A percentile compares a stretch with the other conserved stretches of the same genome.
Conservation (phyloP, 2,888 invertebrate species). For the Orthonychiurus folsomi region DNA sequence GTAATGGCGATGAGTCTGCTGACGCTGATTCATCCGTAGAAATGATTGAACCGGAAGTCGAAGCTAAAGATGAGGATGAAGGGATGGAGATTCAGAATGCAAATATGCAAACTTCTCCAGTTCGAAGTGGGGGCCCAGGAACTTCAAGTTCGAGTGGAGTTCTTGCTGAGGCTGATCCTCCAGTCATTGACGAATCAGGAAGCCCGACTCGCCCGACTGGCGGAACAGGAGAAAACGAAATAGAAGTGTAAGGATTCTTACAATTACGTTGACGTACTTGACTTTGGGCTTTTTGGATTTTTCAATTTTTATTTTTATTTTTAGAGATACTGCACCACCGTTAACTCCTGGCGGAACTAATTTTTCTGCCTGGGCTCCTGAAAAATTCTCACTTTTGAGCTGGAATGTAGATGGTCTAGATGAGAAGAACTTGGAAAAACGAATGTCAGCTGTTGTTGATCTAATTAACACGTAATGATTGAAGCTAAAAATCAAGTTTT, state of each 20-base stretch:
- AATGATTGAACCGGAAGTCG: background rate
- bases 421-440: conserved; percentile 45
- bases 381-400: conserved; percentile 47
- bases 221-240: too few relatives aligned
- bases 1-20: background rate
- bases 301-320: too few relatives aligned
- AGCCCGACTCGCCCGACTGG: too few relatives aligned
- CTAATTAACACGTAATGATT: conserved; percentile 45
- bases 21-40: too few relatives aligned
- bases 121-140: too few relatives aligned
- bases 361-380: conserved; percentile 40
- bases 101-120: too few relatives aligned
- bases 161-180: too few relatives aligned
- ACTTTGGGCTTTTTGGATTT: too few relatives aligned
- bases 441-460: conserved; percentile 49
- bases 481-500: background rate
- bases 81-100: background rate
- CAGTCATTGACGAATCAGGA: too few relatives aligned
- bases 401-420: conserved; percentile 57
- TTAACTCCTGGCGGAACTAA: background rate
- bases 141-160: too few relatives aligned
- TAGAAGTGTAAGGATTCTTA: too few relatives aligned
- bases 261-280: too few relatives aligned
- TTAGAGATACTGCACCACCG: background rate
- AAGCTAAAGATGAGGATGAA: background rate